Base-by-base conservation (phyloP, 2,888 invertebrate species). In the Ptilodon capucinus region DNA sequence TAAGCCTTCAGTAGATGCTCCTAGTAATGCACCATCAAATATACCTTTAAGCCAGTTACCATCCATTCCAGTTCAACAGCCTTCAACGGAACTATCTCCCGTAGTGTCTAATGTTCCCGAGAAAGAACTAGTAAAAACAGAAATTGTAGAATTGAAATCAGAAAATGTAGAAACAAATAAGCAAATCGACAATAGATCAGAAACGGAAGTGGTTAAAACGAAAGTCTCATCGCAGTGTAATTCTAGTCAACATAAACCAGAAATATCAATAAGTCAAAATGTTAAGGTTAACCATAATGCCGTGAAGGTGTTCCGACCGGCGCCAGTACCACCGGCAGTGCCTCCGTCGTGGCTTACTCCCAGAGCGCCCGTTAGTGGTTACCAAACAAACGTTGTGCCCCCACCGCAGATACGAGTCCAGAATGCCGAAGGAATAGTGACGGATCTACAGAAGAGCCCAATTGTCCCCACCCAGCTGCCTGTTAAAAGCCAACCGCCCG, bases 241-340 rank as follows among this genome's bases (percentile, higher is more conserved):
- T 59, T 43, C 40, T 45, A 63, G 48, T 55, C 54, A 62, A 48
- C 60, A 56, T 53, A 42, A 54, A 45, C 30, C 54, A 50, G 59
- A 69, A 42, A 46, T 43, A 45, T 51, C 52, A 58, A 58, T 50
- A 51, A 49, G 57, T 60, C 65, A 63, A 46, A 59, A 56, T 49
- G 59, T 53, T 49, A 60, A 56, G 43, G 60, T 56, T 48, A 70
- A 62, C 51, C 60, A 68, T 54, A 62, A 64, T 49, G 46, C 51
- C 13, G 53, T 71, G 39, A 74, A 73, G 55, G 54, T 63, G 51
- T 48, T 64, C 44, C 66, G 70, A 48, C 73, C 74, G 25, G 76
- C 78, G 40, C 81, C 84, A 25, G 79, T 77, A 47, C 89, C 88
- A 21, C 91, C 91, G 35, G 86, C 84, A 8, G 91, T 91, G 30